Conservation (phyloP, 2,888 invertebrate species). For the Labia minor region DNA sequence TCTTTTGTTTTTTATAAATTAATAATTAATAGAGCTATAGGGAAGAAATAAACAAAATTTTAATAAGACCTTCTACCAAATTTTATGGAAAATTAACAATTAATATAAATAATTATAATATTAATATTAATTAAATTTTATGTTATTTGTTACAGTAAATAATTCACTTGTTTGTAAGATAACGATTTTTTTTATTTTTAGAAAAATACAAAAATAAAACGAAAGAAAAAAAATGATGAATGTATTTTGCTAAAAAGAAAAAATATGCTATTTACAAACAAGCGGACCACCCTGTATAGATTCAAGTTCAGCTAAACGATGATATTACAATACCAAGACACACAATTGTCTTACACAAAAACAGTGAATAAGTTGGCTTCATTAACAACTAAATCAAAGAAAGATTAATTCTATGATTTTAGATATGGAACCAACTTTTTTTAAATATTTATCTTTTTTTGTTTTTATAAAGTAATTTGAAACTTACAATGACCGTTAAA, state of each 20-base stretch:
- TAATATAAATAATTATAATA: not conserved
- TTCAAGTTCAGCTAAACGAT: constrained; percentile 4
- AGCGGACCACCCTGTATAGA: constrained; percentile 8
- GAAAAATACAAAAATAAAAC: not conserved
- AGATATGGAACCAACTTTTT: too few species aligned
- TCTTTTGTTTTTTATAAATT: not conserved
- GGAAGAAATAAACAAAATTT: not conserved
- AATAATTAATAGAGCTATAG: not conserved
- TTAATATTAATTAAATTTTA: too few species aligned
- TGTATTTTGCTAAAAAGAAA: too few species aligned
- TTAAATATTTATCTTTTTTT: too few species aligned
- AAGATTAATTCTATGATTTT: too few species aligned
- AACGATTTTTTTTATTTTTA: not conserved
- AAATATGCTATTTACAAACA: not conserved
- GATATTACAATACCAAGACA: not conserved
- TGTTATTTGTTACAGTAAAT: not conserved
- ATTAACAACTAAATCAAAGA: too few species aligned
- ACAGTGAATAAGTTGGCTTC: too few species aligned
- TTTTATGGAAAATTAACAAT: not conserved
- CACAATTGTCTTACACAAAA: not conserved
- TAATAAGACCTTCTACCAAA: not conserved
- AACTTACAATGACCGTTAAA: not conserved
- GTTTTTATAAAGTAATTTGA: not conserved
- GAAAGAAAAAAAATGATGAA: too few species aligned
- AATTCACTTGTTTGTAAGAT: not conserved